Conservation (phyloP, 2,888 invertebrate genomes). For the Hoplodrina ambigua region DNA sequence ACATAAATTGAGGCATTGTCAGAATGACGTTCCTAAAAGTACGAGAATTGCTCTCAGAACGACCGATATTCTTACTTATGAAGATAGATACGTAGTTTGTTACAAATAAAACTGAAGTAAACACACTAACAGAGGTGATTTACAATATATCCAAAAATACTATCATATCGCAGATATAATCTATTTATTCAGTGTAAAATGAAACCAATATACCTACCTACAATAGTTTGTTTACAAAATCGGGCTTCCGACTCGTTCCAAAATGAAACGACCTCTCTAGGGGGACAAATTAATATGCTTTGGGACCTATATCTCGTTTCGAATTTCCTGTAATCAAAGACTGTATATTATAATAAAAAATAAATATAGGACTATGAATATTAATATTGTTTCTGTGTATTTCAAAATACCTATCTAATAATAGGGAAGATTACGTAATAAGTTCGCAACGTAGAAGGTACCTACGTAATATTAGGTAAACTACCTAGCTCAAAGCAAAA, state of each 20-base stretch:
- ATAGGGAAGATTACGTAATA: slow-evolving; percentile 6
- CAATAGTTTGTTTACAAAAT: slow-evolving; percentile 48
- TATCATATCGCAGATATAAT: slow-evolving; percentile 1
- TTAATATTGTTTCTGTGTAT: slow-evolving; percentile 19
- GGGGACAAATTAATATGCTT: slow-evolving; percentile 65
- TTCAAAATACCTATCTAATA: neutral
- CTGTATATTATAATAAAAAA: slow-evolving; percentile 44
- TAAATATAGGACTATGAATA: slow-evolving; percentile 37
- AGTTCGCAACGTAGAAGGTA: neutral
- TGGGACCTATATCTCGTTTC: slow-evolving; percentile 64
- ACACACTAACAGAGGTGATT: too few relatives aligned
- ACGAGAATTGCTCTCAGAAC: too few relatives aligned
- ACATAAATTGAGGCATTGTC: too few relatives aligned
- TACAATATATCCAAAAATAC: slow-evolving; percentile 1
- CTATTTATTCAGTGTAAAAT: slow-evolving; percentile 44
- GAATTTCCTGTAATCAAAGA: slow-evolving; percentile 48
- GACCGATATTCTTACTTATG: too few relatives aligned
- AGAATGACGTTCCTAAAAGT: too few relatives aligned
- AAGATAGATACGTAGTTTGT: too few relatives aligned
- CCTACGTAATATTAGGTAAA: too few relatives aligned
- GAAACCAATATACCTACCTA: slow-evolving; percentile 35
- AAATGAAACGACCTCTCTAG: slow-evolving; percentile 56
- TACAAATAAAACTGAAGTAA: too few relatives aligned
- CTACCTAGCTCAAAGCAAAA: neutral
- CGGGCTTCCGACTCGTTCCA: slow-evolving; percentile 28